phyloP scores from a whole-genome alignment of 2,888 invertebrate genomes.

The Piscicola geometra region DNA sequence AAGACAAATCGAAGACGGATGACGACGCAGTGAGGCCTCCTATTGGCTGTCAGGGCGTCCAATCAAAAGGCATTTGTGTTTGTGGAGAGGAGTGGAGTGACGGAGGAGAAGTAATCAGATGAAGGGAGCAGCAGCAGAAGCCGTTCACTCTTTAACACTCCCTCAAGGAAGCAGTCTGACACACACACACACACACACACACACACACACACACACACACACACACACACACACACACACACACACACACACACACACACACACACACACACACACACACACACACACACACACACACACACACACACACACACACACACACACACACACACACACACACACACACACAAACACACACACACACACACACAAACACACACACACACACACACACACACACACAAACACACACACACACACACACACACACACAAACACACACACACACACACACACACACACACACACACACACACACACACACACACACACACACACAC shows the following conservation, averaged over 20 bases:
- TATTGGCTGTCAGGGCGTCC: background rate
- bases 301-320: slow-evolving; percentile 36
- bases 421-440: slow-evolving; percentile 32
- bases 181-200: slow-evolving; percentile 33
- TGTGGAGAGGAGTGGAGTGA: too few species aligned
- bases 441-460: slow-evolving; percentile 36
- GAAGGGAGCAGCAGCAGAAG: too few species aligned
- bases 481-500: slow-evolving; percentile 32
- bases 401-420: too few species aligned
- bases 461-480: slow-evolving; percentile 35
- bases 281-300: slow-evolving; percentile 36
- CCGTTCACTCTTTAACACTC: too few species aligned
- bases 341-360: too few species aligned
- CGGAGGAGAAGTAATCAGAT: too few species aligned
- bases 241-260: slow-evolving; percentile 32
- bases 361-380: too few species aligned
- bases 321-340: too few species aligned
- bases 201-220: slow-evolving; percentile 37
- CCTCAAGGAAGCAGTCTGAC: too few species aligned
- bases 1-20: slow-evolving; percentile 3
- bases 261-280: slow-evolving; percentile 36
- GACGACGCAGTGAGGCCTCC: background rate
- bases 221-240: slow-evolving; percentile 35
- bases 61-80: background rate
- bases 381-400: too few species aligned